Percentiles rank a stretch among this genome's conserved stretches.
Conservation (phyloP, 64 coral and sea anemone species). For the Porites australiensis region DNA sequence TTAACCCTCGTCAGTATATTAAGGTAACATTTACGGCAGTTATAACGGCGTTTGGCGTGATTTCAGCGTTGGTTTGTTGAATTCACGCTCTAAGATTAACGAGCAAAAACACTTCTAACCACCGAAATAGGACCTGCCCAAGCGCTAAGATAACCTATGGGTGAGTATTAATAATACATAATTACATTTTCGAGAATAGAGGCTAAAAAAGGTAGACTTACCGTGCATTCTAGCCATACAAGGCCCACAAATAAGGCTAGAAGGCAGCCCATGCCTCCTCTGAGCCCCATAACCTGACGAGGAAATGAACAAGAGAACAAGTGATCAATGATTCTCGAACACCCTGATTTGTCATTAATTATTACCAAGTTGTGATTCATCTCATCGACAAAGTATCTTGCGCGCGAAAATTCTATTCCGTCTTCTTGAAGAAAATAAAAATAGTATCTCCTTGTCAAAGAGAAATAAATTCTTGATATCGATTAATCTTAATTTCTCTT, state of each 20-base stretch:
- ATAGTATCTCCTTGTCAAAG: not conserved
- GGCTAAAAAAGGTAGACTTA: conserved; percentile 53
- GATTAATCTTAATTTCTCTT: not conserved
- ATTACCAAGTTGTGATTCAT: conserved; percentile 78
- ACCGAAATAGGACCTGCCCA: conserved; percentile 20
- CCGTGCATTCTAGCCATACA: conserved; percentile 89
- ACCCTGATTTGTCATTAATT: conserved; percentile 84
- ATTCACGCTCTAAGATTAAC: conserved; percentile 22
- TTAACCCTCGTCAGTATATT: conserved; percentile 10
- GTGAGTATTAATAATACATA: conserved; percentile 95
- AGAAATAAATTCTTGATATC: not conserved
- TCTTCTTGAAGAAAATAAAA: not conserved
- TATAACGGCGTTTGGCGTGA: not conserved
- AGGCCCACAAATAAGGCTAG: conserved; percentile 91
- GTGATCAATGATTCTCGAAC: conserved; percentile 58
- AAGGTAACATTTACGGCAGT: not conserved
- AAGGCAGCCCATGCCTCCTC: conserved; percentile 96
- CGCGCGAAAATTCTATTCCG: conserved; percentile 36
- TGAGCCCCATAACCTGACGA: conserved; percentile 92
- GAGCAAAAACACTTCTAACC: conserved; percentile 39
- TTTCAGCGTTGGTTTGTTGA: not conserved
- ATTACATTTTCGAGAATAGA: conserved; percentile 30
- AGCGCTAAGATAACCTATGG: conserved; percentile 34
- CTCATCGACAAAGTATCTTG: conserved; percentile 82
- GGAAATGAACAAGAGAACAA: conserved; percentile 67